Evolutionary conservation across 35 echinoderm and acorn worm species (phyloP).

Genomic region (Lytechinus pictus): DNA sequence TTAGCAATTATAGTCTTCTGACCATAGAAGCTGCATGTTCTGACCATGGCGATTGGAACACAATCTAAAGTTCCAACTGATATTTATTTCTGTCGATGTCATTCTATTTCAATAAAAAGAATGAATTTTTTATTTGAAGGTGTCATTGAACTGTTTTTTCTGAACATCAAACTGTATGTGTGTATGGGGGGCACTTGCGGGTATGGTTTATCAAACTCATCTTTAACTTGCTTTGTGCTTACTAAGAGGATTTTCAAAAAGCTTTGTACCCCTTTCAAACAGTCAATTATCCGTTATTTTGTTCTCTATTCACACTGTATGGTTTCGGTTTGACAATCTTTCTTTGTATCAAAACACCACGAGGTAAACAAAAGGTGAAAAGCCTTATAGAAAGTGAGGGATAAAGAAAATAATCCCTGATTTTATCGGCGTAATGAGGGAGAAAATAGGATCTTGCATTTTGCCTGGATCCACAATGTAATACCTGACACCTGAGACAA

Average conservation of each 20-base stretch:
- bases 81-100: too few species aligned
- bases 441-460: not conserved
- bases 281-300: not conserved
- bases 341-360: not conserved
- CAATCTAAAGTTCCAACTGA: too few species aligned
- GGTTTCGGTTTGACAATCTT: not conserved
- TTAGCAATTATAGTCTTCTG: too few species aligned
- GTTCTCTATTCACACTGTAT: not conserved
- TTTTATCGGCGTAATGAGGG: not conserved
- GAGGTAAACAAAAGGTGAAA: not conserved
- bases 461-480: not conserved
- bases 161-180: too few species aligned
- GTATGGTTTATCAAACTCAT: not conserved
- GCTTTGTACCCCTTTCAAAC: not conserved
- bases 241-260: conserved; percentile 11
- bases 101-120: too few species aligned
- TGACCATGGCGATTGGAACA: too few species aligned
- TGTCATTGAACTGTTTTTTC: too few species aligned
- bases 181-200: not conserved
- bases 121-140: too few species aligned
- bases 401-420: not conserved
- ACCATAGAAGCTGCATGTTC: too few species aligned
- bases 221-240: not conserved
- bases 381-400: not conserved
- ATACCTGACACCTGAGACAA: not conserved